phyloP scores from a whole-genome alignment of 2,888 invertebrate species.

The Drosophila mimica region DNA sequence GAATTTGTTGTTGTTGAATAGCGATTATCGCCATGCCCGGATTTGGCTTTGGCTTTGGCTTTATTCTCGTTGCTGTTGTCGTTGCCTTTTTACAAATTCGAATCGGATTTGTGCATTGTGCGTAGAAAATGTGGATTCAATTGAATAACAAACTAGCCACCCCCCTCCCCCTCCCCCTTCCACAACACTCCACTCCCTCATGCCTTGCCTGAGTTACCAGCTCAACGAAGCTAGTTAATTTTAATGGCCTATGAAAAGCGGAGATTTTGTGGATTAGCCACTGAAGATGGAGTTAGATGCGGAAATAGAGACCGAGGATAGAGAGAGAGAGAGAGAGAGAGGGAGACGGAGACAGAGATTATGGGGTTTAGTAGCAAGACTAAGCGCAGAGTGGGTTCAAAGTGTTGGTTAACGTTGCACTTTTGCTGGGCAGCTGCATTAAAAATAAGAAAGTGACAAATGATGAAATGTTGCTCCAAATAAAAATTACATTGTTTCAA shows the following conservation, averaged over 20 bases:
- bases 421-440: neutral
- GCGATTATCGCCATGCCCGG: constrained; percentile 72
- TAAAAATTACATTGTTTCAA: neutral
- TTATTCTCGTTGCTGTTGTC: constrained; percentile 2
- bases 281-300: constrained; percentile 17
- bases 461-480: neutral
- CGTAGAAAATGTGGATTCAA: constrained; percentile 60
- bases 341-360: neutral
- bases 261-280: constrained; percentile 71
- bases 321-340: neutral
- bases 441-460: neutral
- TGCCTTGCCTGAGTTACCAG: neutral
- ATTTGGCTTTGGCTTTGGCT: constrained; percentile 18
- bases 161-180: neutral
- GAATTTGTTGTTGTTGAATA: constrained; percentile 33
- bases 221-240: constrained; percentile 68
- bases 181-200: neutral
- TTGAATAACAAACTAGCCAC: constrained; percentile 39
- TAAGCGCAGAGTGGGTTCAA: neutral
- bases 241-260: constrained; percentile 76
- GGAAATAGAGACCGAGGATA: neutral
- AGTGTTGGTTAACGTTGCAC: constrained; percentile 17
- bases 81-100: constrained; percentile 56
- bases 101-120: constrained; percentile 73
- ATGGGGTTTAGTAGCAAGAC: constrained; percentile 10